Base-by-base conservation (phyloP, 2,113 vertebrate genomes). In the Todiramphus chloris region DNA sequence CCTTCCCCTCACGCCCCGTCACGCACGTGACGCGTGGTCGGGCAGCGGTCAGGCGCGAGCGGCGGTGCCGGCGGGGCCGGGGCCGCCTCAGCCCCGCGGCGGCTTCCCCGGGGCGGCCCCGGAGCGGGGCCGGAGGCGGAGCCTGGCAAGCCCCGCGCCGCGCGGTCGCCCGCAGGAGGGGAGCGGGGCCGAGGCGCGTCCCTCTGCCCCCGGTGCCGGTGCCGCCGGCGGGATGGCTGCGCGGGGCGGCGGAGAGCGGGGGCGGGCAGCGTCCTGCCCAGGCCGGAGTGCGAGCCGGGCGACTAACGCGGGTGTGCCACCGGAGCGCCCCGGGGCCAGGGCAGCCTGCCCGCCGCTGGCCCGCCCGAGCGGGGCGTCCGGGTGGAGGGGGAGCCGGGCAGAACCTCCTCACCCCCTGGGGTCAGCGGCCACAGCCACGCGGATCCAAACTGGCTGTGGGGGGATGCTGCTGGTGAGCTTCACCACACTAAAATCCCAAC, bases 391-490 rank as follows among this genome's bases (percentile, higher is more conserved):
- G 43, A 2, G 11, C 24, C 5, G 20, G 43, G 20, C 27, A 9
- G 53, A 51, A 33, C 21, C 37, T 3, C 11, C 17, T 67, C 41
- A 33, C 13, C 30, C 28, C 20, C 30, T 13, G 41, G 67, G 60
- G 11, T 16, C 68, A 27, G 2, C 17, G n/a, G n/a, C 16, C 39
- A 12, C 37, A 2, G 1, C 30, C 1, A 2, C 1, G 35, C 5
- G 1, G 4, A 2, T 18, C 30, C 5, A 4, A 18, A 0, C 25
- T 2, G 44, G 1, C 11, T 3, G 2, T 1, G 31, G 16, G n/a
- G 17, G 12, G 21, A 1, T 3, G 37, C 13, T 18, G 6, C 30
- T 13, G 14, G 2, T 19, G n/a, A 4, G 56, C 5, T 11, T 27
- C 31, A 0, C 31, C 1, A n/a, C 13, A 18, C 13, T 35, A 6